These are phyloP conservation scores for Pangasius sanitwongsei DNA, from an alignment of 2,797 vertebrate genomes.

Conservation along the genomic window DNA sequence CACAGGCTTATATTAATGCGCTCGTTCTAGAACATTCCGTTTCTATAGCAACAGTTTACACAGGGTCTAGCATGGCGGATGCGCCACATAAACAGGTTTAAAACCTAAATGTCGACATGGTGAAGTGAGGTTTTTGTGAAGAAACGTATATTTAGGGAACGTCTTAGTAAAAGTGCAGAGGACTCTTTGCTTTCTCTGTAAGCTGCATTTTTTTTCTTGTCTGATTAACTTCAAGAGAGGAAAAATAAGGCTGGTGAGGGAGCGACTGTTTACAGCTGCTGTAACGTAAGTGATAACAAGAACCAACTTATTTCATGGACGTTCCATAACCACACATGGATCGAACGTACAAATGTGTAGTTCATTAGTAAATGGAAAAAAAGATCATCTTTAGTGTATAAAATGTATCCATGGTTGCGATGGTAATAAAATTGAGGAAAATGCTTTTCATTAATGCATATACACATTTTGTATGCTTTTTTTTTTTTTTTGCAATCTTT, in stretches of 20 bases:
- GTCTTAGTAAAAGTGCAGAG: no score
- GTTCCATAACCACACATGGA: neutral
- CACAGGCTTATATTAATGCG: neutral
- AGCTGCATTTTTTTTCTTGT: neutral
- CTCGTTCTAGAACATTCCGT: neutral
- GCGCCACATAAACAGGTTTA: neutral
- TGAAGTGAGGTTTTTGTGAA: neutral
- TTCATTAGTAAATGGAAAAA: neutral
- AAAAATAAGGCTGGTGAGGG: neutral
- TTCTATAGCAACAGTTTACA: neutral
- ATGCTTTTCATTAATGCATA: neutral
- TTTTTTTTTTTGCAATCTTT: neutral
- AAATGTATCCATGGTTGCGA: neutral
- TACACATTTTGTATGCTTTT: neutral
- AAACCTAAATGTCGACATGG: neutral
- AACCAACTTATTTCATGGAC: neutral
- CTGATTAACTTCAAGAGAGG: neutral
- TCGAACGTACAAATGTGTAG: neutral
- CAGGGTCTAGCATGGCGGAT: neutral
- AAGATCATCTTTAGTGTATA: neutral
- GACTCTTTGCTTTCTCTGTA: neutral
- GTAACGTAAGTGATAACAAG: neutral
- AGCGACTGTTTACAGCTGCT: neutral
- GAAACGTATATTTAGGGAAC: neutral
- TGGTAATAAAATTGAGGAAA: neutral